Percentiles rank a stretch among this genome's conserved stretches.
Evolutionary conservation across 2,888 invertebrate genomes (phyloP).

Genomic region (Atethmia centrago): DNA sequence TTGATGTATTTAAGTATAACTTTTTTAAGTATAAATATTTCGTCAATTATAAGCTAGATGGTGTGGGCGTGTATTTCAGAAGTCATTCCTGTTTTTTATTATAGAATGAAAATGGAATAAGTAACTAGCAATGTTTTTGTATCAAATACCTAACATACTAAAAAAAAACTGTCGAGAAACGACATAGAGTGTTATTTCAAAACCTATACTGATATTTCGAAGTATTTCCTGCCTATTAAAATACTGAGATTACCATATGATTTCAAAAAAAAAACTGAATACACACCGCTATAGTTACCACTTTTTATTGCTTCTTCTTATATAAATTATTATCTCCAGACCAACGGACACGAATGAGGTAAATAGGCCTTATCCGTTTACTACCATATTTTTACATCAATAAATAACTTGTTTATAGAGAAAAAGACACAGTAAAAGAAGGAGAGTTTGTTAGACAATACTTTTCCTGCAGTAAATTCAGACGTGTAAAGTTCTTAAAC

Average conservation of each 20-base stretch:
- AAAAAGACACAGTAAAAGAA: slow-evolving; percentile 17
- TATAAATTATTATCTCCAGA: slow-evolving; percentile 68
- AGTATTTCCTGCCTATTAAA: slow-evolving; percentile 11
- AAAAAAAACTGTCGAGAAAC: background rate
- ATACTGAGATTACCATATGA: slow-evolving; percentile 12
- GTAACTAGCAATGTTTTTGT: background rate
- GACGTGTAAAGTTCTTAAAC: slow-evolving; percentile 61
- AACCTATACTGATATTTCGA: slow-evolving; percentile 9
- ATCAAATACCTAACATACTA: no score
- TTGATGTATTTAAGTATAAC: background rate
- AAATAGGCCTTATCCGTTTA: slow-evolving; percentile 63
- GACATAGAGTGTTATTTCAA: slow-evolving; percentile 1
- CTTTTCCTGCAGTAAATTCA: slow-evolving; percentile 22
- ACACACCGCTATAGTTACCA: slow-evolving; percentile 6
- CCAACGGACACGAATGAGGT: slow-evolving; percentile 69
- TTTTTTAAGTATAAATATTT: background rate
- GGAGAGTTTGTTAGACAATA: slow-evolving; percentile 33
- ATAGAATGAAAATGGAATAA: background rate
- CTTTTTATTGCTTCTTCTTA: slow-evolving; percentile 59
- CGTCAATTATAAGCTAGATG: background rate
- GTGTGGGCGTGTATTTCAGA: background rate
- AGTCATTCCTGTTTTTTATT: background rate
- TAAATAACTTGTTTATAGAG: slow-evolving; percentile 58
- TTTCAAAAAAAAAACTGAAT: slow-evolving; percentile 26
- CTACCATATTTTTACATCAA: slow-evolving; percentile 49